Conservation (phyloP, 2,888 invertebrate species). For the Caenorhabditis sinica region DNA sequence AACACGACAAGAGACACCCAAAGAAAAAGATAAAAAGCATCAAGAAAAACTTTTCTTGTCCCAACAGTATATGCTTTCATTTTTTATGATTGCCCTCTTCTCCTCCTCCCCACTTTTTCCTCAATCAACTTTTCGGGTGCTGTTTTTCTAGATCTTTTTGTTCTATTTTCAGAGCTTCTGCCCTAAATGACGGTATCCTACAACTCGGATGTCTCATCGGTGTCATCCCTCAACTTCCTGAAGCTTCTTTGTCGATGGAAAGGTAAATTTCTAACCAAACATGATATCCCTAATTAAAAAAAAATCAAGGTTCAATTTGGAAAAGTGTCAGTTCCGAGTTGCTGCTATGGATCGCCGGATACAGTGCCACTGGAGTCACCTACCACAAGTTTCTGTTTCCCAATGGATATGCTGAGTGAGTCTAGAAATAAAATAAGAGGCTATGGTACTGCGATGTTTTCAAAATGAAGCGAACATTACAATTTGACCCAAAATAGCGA, state of each 20-base stretch:
- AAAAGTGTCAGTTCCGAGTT: constrained; percentile 76
- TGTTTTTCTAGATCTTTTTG: constrained; percentile 13
- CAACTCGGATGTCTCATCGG: constrained; percentile 77
- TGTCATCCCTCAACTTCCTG: constrained; percentile 72
- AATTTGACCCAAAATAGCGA: too few relatives aligned
- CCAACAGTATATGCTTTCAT: neutral
- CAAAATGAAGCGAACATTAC: too few relatives aligned
- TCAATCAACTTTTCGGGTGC: constrained; percentile 19
- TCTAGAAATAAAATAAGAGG: neutral
- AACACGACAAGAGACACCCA: neutral
- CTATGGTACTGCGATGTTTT: too few relatives aligned
- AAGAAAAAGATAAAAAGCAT: neutral
- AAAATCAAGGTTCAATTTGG: constrained; percentile 77
- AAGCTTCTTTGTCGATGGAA: constrained; percentile 78
- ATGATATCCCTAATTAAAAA: too few relatives aligned
- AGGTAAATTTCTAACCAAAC: constrained; percentile 26
- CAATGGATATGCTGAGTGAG: constrained; percentile 42
- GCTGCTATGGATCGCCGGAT: constrained; percentile 72
- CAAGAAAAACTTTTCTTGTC: neutral
- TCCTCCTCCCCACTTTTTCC: constrained; percentile 7
- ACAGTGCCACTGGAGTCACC: constrained; percentile 66
- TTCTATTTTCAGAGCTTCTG: neutral
- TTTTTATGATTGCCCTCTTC: constrained; percentile 37
- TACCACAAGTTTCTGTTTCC: constrained; percentile 68
- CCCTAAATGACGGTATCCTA: constrained; percentile 79